A percentile compares a stretch with the other conserved stretches of the same genome.
Evolutionary conservation across 2,113 vertebrate genomes (phyloP).

Genomic region (Rhinopomastus cyanomelas): DNA sequence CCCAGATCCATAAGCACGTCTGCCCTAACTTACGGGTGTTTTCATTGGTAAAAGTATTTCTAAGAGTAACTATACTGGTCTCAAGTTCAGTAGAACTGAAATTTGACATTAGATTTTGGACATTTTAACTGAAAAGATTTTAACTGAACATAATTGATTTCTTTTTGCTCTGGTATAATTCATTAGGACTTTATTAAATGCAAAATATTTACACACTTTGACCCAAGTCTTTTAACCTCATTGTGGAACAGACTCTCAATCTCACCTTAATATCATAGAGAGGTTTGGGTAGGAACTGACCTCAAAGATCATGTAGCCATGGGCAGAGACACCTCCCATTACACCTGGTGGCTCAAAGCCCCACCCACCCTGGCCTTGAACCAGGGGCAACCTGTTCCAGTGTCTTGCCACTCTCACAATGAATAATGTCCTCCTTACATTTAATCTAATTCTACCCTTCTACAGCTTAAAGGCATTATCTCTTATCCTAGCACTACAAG

Average conservation of each 20-base stretch:
- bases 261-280: not conserved
- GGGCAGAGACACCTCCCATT: too few relatives aligned
- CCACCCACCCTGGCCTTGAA: too few relatives aligned
- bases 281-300: too few relatives aligned
- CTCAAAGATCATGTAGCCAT: too few relatives aligned
- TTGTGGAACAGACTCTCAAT: not conserved
- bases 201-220: not conserved
- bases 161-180: not conserved
- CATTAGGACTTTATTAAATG: not conserved
- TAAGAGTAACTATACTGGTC: not conserved
- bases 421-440: too few relatives aligned
- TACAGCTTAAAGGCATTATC: too few relatives aligned
- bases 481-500: too few relatives aligned
- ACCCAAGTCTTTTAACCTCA: not conserved
- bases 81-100: not conserved
- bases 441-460: too few relatives aligned
- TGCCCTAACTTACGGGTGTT: not conserved
- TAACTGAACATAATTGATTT: fast-evolving
- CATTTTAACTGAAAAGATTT: too few relatives aligned
- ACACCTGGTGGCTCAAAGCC: too few relatives aligned
- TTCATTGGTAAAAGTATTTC: not conserved
- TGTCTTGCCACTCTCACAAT: too few relatives aligned
- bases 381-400: too few relatives aligned
- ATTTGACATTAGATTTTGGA: not conserved
- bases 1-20: not conserved